Base-by-base conservation (phyloP, 1,140 invertebrate species). In the Patella vulgata region DNA sequence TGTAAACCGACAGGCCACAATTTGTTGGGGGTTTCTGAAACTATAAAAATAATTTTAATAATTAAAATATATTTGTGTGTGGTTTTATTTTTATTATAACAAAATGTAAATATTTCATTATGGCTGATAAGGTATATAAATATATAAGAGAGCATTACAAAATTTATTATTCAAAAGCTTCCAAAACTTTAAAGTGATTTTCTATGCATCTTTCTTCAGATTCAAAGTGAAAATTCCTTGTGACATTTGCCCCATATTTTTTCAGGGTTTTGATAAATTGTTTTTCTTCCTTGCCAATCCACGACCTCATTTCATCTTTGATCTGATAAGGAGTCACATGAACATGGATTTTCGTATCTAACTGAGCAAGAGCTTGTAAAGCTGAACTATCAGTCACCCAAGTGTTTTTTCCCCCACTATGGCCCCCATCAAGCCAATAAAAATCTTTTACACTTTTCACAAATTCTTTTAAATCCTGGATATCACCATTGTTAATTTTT, bases 351-450 rank as follows among this genome's bases (percentile, higher is more conserved):
- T 70, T 43, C 1, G 70, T 57, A 2, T 47, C 46, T 3, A 73
- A 58, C 8, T 63, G 83, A 17, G 89, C 87, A 21, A 95, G 85
- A 1, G 89, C 90, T 77, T 90, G 87, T 12, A 95, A 83, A 6
- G 93, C 82, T 55, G 86, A 85, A 66, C 87, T 80, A 3, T 92
- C 88, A 12, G 91, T 93, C 56, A 95, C 89, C 92, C 93, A 96
- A 6, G 91, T 93, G 79, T 93, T 90, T 9, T 59, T 61, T 9
- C 88, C 88, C 50, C 93, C 93, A 40, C 88, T 89, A 84, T 95
- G 93, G 0, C 93, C 93, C 25, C 92, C 92, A 85, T 95, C 93
- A 63, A 95, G 79, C 92, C 93, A 95, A 83, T 90, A 93, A 87
- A 95, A 91, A 61, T 88, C 86, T 59, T 87, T 57, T 12, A 87